Base-by-base conservation (phyloP, 2,797 vertebrate genomes). In the Vultur gryphus region DNA sequence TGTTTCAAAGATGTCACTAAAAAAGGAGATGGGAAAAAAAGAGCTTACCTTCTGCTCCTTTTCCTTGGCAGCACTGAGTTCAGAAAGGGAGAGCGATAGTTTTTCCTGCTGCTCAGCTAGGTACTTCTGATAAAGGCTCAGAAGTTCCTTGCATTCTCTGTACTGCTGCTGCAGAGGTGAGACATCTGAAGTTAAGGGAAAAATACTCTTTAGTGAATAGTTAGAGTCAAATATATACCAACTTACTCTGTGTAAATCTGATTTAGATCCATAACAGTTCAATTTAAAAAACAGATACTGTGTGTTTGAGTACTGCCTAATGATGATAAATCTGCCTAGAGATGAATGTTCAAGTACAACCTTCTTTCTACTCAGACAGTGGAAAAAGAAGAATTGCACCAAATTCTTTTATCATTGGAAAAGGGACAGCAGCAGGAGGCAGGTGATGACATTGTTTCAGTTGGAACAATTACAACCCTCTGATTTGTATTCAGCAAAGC, bases 121-220 rank as follows among this genome's bases (percentile, higher is more conserved):
- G 89, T 99, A 99, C 95, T 99, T 99, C 97, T 99, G 99, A 98
- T 99, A 99, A 52, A 99, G 99, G 39, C 98, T 98, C 67, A 99
- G 97, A 97, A 99, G 98, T 97, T 99, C 99, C 98, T 99, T 99
- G 95, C 99, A 99, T 97, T 99, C 99, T 97, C 97, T 98, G 97
- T 99, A 99, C 96, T 99, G 99, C 94, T 99, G 99, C 95, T 99
- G 99, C 89, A 99, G 98, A 97, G 98, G 99, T 99, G 89, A 95
- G 96, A 94, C 75, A 67, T 58, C 39, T 84, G 39, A 96, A 97
- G 98, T 98, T 98, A 98, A 98, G 98, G 97, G 96, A 98, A 97
- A 97, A 97, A 92, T 37, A 81, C 43, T 76, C 61, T 70, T 82
- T 26, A 67, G 31, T 1, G 0, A 91, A 84, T 15, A 89, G 44